Evolutionary conservation across 2,888 invertebrate genomes (phyloP).

Genomic region (Epiblema foenella): DNA sequence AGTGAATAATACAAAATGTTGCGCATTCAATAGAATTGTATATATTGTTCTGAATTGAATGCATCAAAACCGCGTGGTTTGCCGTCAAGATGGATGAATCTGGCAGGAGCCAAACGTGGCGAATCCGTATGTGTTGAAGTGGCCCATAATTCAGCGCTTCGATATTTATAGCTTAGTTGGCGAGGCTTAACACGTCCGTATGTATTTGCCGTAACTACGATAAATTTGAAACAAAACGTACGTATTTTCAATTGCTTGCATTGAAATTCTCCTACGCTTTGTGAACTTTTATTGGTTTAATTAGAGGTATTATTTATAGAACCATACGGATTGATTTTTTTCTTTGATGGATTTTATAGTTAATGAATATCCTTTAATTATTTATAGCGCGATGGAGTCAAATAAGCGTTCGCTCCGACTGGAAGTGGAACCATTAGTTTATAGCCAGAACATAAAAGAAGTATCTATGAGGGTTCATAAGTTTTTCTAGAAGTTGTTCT

Average conservation of each 20-base stretch:
- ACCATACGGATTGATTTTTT: neutral
- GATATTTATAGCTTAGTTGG: slow-evolving; percentile 72
- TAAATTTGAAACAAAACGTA: slow-evolving; percentile 61
- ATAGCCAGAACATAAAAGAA: too few species aligned
- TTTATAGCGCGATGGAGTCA: too few species aligned
- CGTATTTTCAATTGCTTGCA: slow-evolving; percentile 48
- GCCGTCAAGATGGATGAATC: slow-evolving; percentile 24
- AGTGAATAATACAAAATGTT: too few species aligned
- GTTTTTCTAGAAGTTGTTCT: too few species aligned
- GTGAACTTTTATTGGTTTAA: slow-evolving; percentile 11
- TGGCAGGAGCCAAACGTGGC: slow-evolving; percentile 53
- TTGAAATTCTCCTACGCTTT: slow-evolving; percentile 32
- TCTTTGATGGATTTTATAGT: neutral
- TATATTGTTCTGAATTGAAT: neutral
- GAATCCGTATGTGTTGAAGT: slow-evolving; percentile 64
- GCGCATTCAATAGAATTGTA: neutral
- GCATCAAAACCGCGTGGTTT: neutral
- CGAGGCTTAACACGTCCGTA: slow-evolving; percentile 68
- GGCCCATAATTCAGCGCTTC: slow-evolving; percentile 68
- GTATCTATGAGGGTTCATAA: too few species aligned
- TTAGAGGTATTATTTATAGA: neutral
- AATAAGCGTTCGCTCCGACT: too few species aligned
- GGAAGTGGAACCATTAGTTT: too few species aligned
- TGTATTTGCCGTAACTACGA: slow-evolving; percentile 61
- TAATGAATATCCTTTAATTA: too few species aligned